These are phyloP conservation scores for Microtus oregoni DNA, from an alignment of 2,113 vertebrate genomes.

Conservation along the genomic window DNA sequence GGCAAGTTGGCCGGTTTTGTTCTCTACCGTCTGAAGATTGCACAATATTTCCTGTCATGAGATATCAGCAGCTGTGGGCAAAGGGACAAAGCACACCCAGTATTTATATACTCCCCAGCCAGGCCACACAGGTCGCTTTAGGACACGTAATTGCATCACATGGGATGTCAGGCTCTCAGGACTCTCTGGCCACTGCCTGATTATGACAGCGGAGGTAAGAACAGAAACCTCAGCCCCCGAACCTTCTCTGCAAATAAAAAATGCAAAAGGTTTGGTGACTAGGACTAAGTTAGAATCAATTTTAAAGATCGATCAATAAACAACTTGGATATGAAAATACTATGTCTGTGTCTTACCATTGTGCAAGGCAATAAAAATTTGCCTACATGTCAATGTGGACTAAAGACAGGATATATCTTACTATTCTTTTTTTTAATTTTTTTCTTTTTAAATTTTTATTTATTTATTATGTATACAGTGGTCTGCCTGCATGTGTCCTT, in stretches of 20 bases:
- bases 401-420: background rate
- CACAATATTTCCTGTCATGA: background rate
- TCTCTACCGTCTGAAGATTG: background rate
- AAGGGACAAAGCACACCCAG: slow-evolving; percentile 8
- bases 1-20: background rate
- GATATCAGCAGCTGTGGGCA: background rate
- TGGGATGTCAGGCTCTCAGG: background rate
- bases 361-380: background rate
- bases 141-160: slow-evolving; percentile 16
- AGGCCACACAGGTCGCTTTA: background rate
- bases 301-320: background rate
- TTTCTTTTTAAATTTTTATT: too few relatives aligned
- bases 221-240: background rate
- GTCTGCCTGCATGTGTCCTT: too few relatives aligned
- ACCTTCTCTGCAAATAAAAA: background rate
- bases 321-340: background rate
- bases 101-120: background rate
- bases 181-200: background rate
- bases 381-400: background rate
- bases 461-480: too few relatives aligned
- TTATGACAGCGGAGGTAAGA: background rate
- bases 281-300: background rate
- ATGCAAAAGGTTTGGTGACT: background rate
- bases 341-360: background rate
- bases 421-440: too few relatives aligned